Evolutionary conservation across 2,797 vertebrate genomes (phyloP).

Genomic region (Coreius guichenoti): DNA sequence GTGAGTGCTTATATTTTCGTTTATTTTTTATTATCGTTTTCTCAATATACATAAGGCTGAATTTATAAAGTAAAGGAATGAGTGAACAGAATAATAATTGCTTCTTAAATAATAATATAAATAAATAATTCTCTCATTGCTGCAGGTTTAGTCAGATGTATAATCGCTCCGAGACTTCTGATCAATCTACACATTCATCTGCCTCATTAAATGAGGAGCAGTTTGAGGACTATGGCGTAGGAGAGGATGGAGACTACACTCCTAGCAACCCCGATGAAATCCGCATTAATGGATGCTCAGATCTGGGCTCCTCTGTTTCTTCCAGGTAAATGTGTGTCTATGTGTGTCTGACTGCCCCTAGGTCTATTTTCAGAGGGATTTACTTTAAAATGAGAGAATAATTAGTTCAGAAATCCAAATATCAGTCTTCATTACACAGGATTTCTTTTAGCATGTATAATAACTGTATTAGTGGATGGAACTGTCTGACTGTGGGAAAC

Average conservation of each 20-base stretch:
- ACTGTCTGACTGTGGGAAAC: not conserved
- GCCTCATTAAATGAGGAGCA: slow-evolving; percentile 96
- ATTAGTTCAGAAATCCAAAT: not conserved
- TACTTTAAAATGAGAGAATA: slow-evolving; percentile 6
- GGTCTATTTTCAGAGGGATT: slow-evolving; percentile 1
- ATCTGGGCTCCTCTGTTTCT: slow-evolving; percentile 94
- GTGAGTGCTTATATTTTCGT: slow-evolving; percentile 74
- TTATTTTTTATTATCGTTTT: not conserved
- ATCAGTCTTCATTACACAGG: slow-evolving; percentile 3
- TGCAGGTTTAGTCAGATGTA: slow-evolving; percentile 84
- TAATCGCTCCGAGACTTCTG: slow-evolving; percentile 85
- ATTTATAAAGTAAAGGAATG: not conserved
- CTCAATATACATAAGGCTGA: not conserved
- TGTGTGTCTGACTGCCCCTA: not conserved
- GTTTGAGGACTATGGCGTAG: slow-evolving; percentile 97
- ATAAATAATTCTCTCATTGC: slow-evolving; percentile 8
- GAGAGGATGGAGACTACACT: slow-evolving; percentile 89
- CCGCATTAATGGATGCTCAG: slow-evolving; percentile 89
- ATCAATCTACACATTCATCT: slow-evolving; percentile 90
- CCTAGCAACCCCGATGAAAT: slow-evolving; percentile 93
- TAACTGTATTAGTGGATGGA: not conserved
- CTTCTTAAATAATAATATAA: not conserved
- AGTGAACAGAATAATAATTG: not conserved
- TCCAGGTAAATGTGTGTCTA: slow-evolving; percentile 80
- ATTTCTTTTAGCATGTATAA: not conserved